Base-by-base conservation (phyloP, 1,140 invertebrate genomes). In the Neodiprion lecontei region DNA sequence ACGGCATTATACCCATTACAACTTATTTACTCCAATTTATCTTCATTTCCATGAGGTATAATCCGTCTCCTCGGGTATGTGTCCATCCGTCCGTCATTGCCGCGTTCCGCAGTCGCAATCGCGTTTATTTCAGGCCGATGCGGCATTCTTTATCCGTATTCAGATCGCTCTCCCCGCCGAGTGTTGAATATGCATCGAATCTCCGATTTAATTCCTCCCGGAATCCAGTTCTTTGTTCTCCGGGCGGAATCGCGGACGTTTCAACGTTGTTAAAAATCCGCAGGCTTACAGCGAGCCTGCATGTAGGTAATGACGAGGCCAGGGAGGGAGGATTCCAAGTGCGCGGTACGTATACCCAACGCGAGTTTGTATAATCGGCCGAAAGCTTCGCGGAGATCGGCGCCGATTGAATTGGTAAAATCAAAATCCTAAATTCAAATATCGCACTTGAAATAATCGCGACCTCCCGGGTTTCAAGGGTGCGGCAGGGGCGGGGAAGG, bases 1-100 rank as follows among this genome's bases (percentile, higher is more conserved):
- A 74, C 78, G 79, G 81, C 81, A 81, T 75, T 78, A 81, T 79
- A 75, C 76, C 80, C 79, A 83, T 83, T 83, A 83, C 79, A 79
- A 80, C 80, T 83, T 80, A 80, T 83, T 83, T 80, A 79, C 78
- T 80, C 80, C 78, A 82, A 82, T 82, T 81, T 79, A 81, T 82
- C 81, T 80, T 82, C 79, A 79, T 82, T 82, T 80, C 76, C 75
- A 79, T 77, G 75, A 66, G 75, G 76, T 74, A 74, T 40, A 40
- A 40, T 75, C 76, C 78, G 72, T 73, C 69, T 67, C 67, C 66
- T 73, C 67, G 66, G 66, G 53, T 61, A 61, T 61, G 28, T 40
- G 53, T 61, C 53, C n/a, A 9, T 61, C 53, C 53, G 53, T 61
- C 53, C 53, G 53, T 61, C 53, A 61, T 12, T 61, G 11, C 53